Evolutionary conservation across 2,797 vertebrate genomes (phyloP).

Genomic region (Enteromius mattozi): DNA sequence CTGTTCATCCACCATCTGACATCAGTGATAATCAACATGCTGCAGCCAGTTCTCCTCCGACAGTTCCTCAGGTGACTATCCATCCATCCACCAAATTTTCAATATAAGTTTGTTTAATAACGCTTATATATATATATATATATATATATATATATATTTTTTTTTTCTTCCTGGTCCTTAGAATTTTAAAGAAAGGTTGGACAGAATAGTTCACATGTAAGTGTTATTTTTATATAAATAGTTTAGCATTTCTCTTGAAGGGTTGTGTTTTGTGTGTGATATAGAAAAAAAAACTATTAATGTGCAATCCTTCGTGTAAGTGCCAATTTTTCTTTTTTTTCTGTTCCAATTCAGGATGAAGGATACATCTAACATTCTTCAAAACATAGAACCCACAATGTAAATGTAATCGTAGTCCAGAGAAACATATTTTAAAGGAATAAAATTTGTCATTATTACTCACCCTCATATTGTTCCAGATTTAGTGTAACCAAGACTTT

Average conservation of each 20-base stretch:
- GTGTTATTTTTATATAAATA: constrained; percentile 63
- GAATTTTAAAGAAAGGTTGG: constrained; percentile 82
- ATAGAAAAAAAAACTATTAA: not conserved
- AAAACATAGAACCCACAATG: constrained; percentile 26
- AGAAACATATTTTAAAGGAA: not conserved
- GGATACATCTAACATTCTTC: constrained; percentile 79
- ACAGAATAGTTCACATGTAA: constrained; percentile 89
- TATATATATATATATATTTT: too few species aligned
- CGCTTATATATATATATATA: not conserved
- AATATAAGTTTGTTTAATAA: not conserved
- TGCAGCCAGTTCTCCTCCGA: not conserved
- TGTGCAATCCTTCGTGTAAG: too few species aligned
- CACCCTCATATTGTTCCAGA: not conserved
- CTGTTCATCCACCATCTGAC: not conserved
- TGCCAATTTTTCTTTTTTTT: not conserved
- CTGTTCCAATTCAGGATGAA: constrained; percentile 78
- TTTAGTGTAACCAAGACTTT: not conserved
- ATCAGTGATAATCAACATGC: not conserved
- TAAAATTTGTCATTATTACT: not conserved
- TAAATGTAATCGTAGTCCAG: not conserved
- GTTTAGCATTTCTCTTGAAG: not conserved
- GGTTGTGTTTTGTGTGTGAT: not conserved
- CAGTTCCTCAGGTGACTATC: constrained; percentile 28
- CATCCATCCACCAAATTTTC: not conserved
- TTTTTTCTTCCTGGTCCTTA: constrained; percentile 66